Percentiles rank a stretch among this genome's conserved stretches.
Evolutionary conservation across 2,888 invertebrate genomes (phyloP).

Genomic region (Eupeodes luniger): DNA sequence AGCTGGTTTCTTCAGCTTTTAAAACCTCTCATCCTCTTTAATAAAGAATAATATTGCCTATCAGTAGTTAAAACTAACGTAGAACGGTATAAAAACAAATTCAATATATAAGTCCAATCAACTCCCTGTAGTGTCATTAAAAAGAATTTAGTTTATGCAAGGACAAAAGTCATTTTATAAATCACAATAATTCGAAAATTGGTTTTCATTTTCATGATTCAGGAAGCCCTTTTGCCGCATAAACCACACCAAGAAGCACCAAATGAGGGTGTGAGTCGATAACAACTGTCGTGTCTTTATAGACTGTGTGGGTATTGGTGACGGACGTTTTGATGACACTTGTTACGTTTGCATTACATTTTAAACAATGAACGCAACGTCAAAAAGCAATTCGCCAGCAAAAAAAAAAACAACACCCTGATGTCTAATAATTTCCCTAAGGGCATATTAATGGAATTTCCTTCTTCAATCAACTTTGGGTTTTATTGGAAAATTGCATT

Average conservation of each 20-base stretch:
- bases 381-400: constrained; percentile 5
- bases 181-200: constrained; percentile 18
- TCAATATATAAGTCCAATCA: background rate
- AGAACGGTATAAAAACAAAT: background rate
- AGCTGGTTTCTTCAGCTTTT: too few species aligned
- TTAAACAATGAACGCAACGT: constrained; percentile 59
- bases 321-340: constrained; percentile 16
- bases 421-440: constrained; percentile 68
- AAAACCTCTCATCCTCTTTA: too few species aligned
- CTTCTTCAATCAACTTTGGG: constrained; percentile 66
- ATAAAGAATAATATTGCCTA: background rate
- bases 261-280: background rate
- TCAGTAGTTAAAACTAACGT: background rate
- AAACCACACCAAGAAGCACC: background rate
- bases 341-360: constrained; percentile 51
- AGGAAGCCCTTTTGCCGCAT: constrained; percentile 1
- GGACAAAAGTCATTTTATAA: background rate
- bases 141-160: background rate
- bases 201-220: background rate
- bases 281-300: background rate
- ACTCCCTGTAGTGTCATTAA: background rate
- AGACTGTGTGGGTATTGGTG: too few species aligned
- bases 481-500: constrained; percentile 75
- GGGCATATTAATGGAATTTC: constrained; percentile 70
- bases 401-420: constrained; percentile 18